Conservation (phyloP, 2,113 vertebrate species). For the Bostrychus sinensis region DNA sequence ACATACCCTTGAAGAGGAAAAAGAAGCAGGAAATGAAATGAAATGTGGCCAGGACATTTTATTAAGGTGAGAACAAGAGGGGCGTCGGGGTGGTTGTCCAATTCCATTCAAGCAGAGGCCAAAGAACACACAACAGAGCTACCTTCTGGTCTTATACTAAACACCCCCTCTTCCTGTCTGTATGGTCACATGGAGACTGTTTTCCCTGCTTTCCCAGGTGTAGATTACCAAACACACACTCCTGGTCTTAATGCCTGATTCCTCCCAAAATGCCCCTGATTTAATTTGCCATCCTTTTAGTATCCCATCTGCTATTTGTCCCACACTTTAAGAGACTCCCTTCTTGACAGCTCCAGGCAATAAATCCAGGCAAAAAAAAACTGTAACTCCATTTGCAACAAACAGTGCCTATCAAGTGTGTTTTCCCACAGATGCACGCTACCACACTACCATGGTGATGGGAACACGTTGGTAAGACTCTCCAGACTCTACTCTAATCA, state of each 20-base stretch:
- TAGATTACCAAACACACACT: constrained; percentile 33
- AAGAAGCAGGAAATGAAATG: constrained; percentile 42
- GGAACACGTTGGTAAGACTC: constrained; percentile 63
- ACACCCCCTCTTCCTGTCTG: constrained; percentile 14
- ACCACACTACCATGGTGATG: constrained; percentile 68
- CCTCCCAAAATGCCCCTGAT: constrained; percentile 40
- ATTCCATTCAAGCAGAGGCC: constrained; percentile 23
- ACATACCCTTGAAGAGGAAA: constrained; percentile 18
- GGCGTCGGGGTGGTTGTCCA: constrained; percentile 26
- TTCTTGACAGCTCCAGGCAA: constrained; percentile 49
- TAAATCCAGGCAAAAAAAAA: constrained; percentile 42
- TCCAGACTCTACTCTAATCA: constrained; percentile 68
- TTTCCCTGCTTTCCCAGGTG: constrained; percentile 25
- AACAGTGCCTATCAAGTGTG: constrained; percentile 32
- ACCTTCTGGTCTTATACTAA: constrained; percentile 1
- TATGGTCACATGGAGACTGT: constrained; percentile 28
- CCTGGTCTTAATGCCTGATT: constrained; percentile 37
- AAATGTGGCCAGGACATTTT: constrained; percentile 21
- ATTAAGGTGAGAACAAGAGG: constrained; percentile 40
- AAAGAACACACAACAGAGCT: constrained; percentile 38
- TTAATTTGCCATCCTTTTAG: constrained; percentile 55
- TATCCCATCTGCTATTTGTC: constrained; percentile 56
- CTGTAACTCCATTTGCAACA: constrained; percentile 39
- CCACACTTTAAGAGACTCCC: constrained; percentile 36
- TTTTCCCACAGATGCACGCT: constrained; percentile 29